A percentile compares a stretch with the other conserved stretches of the same genome.
These are phyloP conservation scores for Callipepla californica DNA, from an alignment of 2,113 vertebrate genomes.

Conservation along the genomic window DNA sequence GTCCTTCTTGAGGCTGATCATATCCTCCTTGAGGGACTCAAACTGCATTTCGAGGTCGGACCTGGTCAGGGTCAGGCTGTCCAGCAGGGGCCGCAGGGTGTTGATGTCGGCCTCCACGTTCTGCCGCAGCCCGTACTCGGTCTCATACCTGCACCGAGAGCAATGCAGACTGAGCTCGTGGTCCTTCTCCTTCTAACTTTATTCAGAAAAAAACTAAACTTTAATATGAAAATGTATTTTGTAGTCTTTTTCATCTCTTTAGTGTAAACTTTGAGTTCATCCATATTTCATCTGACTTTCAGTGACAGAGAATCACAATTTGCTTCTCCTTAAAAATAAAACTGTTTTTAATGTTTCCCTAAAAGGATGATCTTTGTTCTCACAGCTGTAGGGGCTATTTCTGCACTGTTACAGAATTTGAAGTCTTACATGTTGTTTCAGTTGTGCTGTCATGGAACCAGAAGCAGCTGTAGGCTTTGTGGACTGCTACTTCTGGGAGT, in stretches of 20 bases:
- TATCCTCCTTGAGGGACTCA: constrained; percentile 89
- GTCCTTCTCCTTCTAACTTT: not conserved
- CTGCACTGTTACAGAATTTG: not conserved
- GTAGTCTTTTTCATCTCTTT: not conserved
- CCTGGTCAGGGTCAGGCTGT: constrained; percentile 85
- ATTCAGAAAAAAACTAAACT: not conserved
- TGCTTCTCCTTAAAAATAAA: not conserved
- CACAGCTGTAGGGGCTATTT: not conserved
- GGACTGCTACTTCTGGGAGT: not conserved
- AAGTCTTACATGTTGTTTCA: not conserved
- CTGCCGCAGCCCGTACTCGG: constrained; percentile 80
- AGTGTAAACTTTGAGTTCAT: not conserved
- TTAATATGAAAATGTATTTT: not conserved
- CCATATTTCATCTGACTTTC: not conserved
- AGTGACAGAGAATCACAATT: not conserved
- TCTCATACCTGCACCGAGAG: constrained; percentile 80
- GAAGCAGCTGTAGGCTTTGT: not conserved
- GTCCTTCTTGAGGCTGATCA: constrained; percentile 89
- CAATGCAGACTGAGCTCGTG: not conserved
- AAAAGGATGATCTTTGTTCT: not conserved
- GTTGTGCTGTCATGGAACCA: not conserved
- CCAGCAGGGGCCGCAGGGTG: constrained; percentile 83
- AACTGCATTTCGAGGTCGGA: constrained; percentile 85
- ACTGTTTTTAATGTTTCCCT: not conserved
- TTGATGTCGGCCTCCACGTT: constrained; percentile 86